Base-by-base conservation (phyloP, 2,113 vertebrate species). In the Saccopteryx leptura region DNA sequence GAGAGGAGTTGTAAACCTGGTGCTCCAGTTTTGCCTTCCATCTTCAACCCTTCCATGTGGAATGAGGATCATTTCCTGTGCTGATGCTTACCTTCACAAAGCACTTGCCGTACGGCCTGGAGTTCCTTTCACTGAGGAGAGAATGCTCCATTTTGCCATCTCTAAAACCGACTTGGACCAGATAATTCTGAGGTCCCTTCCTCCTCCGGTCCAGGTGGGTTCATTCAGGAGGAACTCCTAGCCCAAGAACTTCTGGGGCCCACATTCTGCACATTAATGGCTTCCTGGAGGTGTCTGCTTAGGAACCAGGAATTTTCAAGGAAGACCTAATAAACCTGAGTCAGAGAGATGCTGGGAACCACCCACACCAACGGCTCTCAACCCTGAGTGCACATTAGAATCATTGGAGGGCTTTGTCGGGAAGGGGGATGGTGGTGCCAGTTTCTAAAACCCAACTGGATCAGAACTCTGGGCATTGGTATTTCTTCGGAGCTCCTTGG, bases 201-300 rank as follows among this genome's bases (percentile, higher is more conserved):
- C 65, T 60, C 19, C 66, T 24, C 76, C 28, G n/a, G 14, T 60
- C 50, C 58, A 78, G 48, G 74, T 48, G 33, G 82, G 48, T 71
- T 86, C 75, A 33, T 81, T 78, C 79, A 69, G 26, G n/a, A 75
- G 58, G 31, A 91, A 58, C 80, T 75, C 54, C 69, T 58, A 39
- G 60, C 26, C 65, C 9, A 75, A 58, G 54, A 83, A 93, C 18
- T 89, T 72, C 79, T 50, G 54, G 93, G 76, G 24, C 46, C 85
- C 78, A n/a, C 31, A 91, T n/a, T 79, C 56, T 93, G 76, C 28
- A 81, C 72, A 74, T 31, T 58, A 54, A 94, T 79, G 74, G 23
- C 94, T 93, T 94, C 78, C 84, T 85, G 81, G 66, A 88, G 88
- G 85, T 92, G 13, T 94, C 91, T 83, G 61, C 83, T 93, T 87